A percentile compares a stretch with the other conserved stretches of the same genome.
These are phyloP conservation scores for Chaenocephalus aceratus DNA, from an alignment of 2,113 vertebrate genomes.

Conservation along the genomic window DNA sequence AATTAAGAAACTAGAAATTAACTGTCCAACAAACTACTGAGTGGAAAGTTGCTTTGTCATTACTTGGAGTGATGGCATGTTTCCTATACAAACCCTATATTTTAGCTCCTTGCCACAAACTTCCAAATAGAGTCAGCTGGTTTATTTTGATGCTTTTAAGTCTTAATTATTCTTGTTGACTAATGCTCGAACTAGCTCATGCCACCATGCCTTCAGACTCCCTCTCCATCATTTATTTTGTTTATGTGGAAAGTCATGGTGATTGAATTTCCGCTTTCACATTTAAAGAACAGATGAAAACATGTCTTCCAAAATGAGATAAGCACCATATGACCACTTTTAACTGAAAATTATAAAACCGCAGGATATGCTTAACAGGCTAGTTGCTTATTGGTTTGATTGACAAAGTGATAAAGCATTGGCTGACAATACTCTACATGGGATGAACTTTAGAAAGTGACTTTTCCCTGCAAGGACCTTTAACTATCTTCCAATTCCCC, in stretches of 20 bases:
- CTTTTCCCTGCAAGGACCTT: slow-evolving; percentile 9
- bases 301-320: slow-evolving; percentile 33
- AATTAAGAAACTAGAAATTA: slow-evolving; percentile 31
- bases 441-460: neutral
- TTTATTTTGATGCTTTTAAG: slow-evolving; percentile 63
- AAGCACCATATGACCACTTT: slow-evolving; percentile 14
- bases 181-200: slow-evolving; percentile 53
- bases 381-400: too few species aligned
- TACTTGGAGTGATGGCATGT: slow-evolving; percentile 28
- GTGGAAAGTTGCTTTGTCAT: slow-evolving; percentile 59
- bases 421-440: neutral
- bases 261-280: slow-evolving; percentile 51
- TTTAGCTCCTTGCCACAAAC: slow-evolving; percentile 59
- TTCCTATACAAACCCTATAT: slow-evolving; percentile 38
- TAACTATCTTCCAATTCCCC: neutral
- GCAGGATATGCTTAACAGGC: neutral
- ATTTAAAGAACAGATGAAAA: slow-evolving; percentile 49
- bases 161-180: slow-evolving; percentile 63
- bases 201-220: slow-evolving; percentile 26
- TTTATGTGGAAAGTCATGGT: slow-evolving; percentile 52
- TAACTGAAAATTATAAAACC: neutral
- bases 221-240: slow-evolving; percentile 25
- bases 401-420: neutral
- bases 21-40: slow-evolving; percentile 56
- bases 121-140: slow-evolving; percentile 60